phyloP scores from a whole-genome alignment of 2,113 vertebrate species.

The Apteryx owenii region DNA sequence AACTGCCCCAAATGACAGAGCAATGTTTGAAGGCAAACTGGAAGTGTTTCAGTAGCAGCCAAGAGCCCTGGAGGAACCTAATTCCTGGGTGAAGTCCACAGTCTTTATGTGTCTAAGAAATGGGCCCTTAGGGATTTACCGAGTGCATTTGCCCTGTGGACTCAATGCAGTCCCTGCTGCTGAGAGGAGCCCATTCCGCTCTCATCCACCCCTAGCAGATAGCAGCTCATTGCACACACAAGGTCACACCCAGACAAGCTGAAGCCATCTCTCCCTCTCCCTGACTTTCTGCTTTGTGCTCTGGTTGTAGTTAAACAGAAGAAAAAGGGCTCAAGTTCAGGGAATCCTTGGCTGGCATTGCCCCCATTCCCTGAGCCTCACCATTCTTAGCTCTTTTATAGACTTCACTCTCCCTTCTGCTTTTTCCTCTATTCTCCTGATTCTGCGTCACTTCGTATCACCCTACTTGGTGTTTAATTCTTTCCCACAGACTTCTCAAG shows the following conservation, averaged over 20 bases:
- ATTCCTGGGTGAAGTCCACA: background rate
- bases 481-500: background rate
- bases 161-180: background rate
- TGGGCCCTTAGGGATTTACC: accelerated
- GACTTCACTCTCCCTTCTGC: background rate
- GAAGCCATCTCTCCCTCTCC: background rate
- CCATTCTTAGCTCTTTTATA: background rate
- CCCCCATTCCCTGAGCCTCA: background rate
- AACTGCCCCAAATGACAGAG: background rate
- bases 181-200: background rate
- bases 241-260: background rate
- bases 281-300: background rate
- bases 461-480: background rate
- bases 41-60: background rate
- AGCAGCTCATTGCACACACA: background rate
- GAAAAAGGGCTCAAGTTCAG: background rate
- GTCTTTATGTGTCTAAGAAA: too few relatives aligned
- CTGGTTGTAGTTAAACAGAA: background rate
- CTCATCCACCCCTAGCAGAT: background rate
- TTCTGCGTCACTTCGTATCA: background rate
- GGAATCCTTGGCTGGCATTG: background rate
- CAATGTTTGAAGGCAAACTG: background rate
- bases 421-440: background rate
- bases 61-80: accelerated
- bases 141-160: too few relatives aligned